A percentile compares a stretch with the other conserved stretches of the same genome.
Conservation (phyloP, 1,140 invertebrate species). For the Sarcophaga bullata region DNA sequence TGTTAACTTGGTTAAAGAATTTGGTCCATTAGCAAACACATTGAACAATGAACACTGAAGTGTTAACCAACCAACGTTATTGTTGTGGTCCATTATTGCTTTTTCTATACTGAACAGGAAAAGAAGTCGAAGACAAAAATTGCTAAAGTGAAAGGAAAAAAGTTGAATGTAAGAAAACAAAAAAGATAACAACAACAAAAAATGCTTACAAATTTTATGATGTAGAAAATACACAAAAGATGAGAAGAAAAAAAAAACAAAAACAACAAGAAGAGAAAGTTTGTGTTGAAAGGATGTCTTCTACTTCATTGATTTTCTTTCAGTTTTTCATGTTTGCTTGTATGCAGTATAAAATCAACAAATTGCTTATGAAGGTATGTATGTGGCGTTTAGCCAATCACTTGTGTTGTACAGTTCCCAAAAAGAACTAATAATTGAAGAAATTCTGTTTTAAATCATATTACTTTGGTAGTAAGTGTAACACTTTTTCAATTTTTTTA, state of each 20-base stretch:
- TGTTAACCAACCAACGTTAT: constrained; percentile 4
- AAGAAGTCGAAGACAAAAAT: not conserved
- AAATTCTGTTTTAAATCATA: no score
- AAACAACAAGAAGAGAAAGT: not conserved
- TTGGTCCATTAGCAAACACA: not conserved
- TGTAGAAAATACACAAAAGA: not conserved
- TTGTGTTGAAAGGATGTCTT: not conserved
- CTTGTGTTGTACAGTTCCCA: no score
- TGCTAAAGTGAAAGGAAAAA: no score
- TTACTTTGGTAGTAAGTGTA: no score
- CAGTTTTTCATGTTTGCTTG: not conserved
- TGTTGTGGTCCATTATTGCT: not conserved
- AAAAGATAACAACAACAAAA: not conserved
- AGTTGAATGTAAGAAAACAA: no score
- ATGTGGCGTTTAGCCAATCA: no score
- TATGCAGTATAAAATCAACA: no score
- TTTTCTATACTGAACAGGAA: not conserved
- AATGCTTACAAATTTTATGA: not conserved
- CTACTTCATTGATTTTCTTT: not conserved
- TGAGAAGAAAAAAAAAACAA: not conserved
- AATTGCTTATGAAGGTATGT: no score
- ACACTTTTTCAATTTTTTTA: no score
- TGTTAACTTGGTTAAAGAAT: not conserved
- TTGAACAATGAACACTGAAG: not conserved
- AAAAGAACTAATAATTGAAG: no score